A percentile compares a stretch with the other conserved stretches of the same genome.
Conservation (phyloP, 1,140 invertebrate genomes). For the Intoshia linei region DNA sequence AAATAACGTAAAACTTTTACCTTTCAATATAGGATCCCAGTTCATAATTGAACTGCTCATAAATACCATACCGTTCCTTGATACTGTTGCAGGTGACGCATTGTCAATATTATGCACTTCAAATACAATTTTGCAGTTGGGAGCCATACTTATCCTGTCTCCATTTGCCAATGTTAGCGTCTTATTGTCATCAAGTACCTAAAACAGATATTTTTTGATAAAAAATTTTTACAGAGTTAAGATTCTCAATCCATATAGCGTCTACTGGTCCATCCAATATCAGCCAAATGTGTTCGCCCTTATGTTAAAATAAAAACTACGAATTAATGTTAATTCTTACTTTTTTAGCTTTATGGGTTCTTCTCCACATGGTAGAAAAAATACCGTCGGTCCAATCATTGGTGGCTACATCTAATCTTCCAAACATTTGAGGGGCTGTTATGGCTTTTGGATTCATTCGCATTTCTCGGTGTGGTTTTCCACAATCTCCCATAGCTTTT, state of each 20-base stretch:
- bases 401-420: slow-evolving; percentile 60
- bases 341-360: slow-evolving; percentile 57
- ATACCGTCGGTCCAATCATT: slow-evolving; percentile 94
- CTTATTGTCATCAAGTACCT: slow-evolving; percentile 24
- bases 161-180: slow-evolving; percentile 69
- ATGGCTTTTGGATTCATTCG: slow-evolving; percentile 91
- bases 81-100: slow-evolving; percentile 70
- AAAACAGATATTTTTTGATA: too few species aligned
- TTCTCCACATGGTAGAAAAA: slow-evolving; percentile 71
- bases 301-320: slow-evolving; percentile 4
- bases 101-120: slow-evolving; percentile 78
- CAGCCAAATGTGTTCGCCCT: slow-evolving; percentile 23
- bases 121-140: slow-evolving; percentile 68
- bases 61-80: slow-evolving; percentile 70
- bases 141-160: slow-evolving; percentile 61
- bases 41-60: slow-evolving; percentile 74
- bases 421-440: slow-evolving; percentile 82
- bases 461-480: slow-evolving; percentile 35
- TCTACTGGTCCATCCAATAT: slow-evolving; percentile 23
- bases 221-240: too few species aligned
- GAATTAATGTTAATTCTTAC: too few species aligned
- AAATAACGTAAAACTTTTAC: slow-evolving; percentile 14
- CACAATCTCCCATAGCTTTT: slow-evolving; percentile 18
- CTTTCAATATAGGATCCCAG: slow-evolving; percentile 45
- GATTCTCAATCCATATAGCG: slow-evolving; percentile 25